A percentile compares a stretch with the other conserved stretches of the same genome.
These are phyloP conservation scores for Chymomyza fuscimana DNA, from an alignment of 2,888 invertebrate species.

Conservation along the genomic window DNA sequence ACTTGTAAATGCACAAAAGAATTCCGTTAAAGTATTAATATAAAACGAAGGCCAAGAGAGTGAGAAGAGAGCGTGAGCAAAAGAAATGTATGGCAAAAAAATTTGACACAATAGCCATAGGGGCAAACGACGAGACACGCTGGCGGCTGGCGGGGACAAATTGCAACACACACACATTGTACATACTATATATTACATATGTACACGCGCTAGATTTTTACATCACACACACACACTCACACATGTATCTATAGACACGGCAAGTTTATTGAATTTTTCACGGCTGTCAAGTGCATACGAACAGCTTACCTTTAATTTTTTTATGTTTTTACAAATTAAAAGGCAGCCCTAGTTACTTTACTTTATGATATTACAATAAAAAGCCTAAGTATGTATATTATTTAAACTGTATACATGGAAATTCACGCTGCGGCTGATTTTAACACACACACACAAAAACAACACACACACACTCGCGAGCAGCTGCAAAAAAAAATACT, in stretches of 20 bases:
- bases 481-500: conserved; percentile 57
- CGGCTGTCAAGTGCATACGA: conserved; percentile 16
- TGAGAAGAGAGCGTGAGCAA: conserved; percentile 45
- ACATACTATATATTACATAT: conserved; percentile 20
- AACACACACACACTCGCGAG: conserved; percentile 57
- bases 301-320: conserved; percentile 45
- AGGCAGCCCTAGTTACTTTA: conserved; percentile 45
- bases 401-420: conserved; percentile 51
- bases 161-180: conserved; percentile 28
- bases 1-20: not conserved
- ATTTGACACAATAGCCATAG: no score
- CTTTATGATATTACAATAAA: conserved; percentile 26
- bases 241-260: conserved; percentile 7
- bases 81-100: conserved; percentile 22
- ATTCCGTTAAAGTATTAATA: not conserved
- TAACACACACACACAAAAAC: conserved; percentile 47
- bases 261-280: conserved; percentile 70
- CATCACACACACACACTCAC: not conserved
- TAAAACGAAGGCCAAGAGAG: not conserved
- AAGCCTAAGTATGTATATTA: conserved; percentile 44
- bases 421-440: conserved; percentile 45
- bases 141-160: conserved; percentile 28
- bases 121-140: conserved; percentile 13
- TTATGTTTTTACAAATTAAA: conserved; percentile 32
- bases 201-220: conserved; percentile 14